phyloP scores from a whole-genome alignment of 2,113 vertebrate species.

The Dipodomys ordii region DNA sequence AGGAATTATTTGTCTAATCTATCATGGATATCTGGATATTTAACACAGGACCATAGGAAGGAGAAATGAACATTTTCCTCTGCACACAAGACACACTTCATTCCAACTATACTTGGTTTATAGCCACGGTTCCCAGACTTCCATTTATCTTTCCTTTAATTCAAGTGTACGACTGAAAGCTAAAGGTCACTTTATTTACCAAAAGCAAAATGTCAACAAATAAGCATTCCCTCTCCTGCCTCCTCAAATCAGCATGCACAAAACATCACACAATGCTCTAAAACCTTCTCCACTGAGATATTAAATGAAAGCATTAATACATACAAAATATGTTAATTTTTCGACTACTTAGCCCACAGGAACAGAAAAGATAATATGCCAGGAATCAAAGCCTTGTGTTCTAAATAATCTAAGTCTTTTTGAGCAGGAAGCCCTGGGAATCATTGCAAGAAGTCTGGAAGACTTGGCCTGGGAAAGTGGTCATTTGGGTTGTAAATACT shows the following conservation, averaged over 20 bases:
- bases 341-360: constrained; percentile 7
- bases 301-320: constrained; percentile 65
- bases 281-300: constrained; percentile 63
- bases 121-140: constrained; percentile 51
- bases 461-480: not conserved
- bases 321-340: constrained; percentile 71
- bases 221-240: constrained; percentile 52
- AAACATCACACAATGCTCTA: constrained; percentile 1
- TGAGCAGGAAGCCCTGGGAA: constrained; percentile 34
- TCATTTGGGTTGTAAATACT: not conserved
- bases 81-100: not conserved
- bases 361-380: constrained; percentile 70
- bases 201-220: constrained; percentile 78
- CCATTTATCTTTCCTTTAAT: constrained; percentile 72
- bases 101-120: constrained; percentile 59
- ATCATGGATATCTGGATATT: not conserved
- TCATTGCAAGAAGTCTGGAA: not conserved
- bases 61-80: not conserved
- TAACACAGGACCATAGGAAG: not conserved
- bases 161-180: constrained; percentile 61
- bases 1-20: constrained; percentile 15
- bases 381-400: constrained; percentile 44
- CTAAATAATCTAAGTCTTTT: constrained; percentile 64
- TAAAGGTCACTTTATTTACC: constrained; percentile 81
- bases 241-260: constrained; percentile 57